These are phyloP conservation scores for Hylyphantes graminicola DNA, from an alignment of 1,140 invertebrate species.

Conservation along the genomic window DNA sequence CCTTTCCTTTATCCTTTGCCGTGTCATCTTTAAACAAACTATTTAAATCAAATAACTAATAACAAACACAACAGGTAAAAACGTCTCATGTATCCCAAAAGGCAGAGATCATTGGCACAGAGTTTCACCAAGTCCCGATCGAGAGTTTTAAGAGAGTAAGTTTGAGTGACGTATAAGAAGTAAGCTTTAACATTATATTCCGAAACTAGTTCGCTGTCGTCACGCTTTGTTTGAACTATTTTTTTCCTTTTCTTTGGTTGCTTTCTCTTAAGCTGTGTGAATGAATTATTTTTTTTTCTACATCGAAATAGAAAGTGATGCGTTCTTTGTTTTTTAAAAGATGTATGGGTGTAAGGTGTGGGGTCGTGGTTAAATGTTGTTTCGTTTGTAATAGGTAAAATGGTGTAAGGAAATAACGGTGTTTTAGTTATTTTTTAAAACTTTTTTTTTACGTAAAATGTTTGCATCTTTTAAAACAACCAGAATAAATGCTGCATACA, in stretches of 20 bases:
- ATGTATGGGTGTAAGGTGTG: too few species aligned
- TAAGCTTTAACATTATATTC: constrained; percentile 46
- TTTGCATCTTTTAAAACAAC: too few species aligned
- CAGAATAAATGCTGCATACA: too few species aligned
- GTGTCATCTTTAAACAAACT: background rate
- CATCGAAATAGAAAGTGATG: too few species aligned
- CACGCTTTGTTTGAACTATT: constrained; percentile 12
- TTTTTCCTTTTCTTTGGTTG: background rate
- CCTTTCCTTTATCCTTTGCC: background rate
- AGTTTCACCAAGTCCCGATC: constrained; percentile 1
- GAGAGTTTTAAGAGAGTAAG: constrained; percentile 19
- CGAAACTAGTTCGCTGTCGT: constrained; percentile 44
- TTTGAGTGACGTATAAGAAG: constrained; percentile 32
- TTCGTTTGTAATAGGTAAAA: too few species aligned
- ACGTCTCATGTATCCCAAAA: constrained; percentile 6
- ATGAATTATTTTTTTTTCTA: background rate
- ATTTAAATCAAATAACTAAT: background rate
- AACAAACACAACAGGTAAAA: background rate
- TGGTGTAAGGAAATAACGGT: too few species aligned
- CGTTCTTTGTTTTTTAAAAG: too few species aligned
- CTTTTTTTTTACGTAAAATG: too few species aligned
- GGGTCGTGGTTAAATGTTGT: too few species aligned
- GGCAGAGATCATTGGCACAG: constrained; percentile 35
- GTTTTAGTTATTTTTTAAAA: too few species aligned
- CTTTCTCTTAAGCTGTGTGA: background rate